phyloP scores from a whole-genome alignment of 2,797 vertebrate genomes.

The Phoebastria nigripes region DNA sequence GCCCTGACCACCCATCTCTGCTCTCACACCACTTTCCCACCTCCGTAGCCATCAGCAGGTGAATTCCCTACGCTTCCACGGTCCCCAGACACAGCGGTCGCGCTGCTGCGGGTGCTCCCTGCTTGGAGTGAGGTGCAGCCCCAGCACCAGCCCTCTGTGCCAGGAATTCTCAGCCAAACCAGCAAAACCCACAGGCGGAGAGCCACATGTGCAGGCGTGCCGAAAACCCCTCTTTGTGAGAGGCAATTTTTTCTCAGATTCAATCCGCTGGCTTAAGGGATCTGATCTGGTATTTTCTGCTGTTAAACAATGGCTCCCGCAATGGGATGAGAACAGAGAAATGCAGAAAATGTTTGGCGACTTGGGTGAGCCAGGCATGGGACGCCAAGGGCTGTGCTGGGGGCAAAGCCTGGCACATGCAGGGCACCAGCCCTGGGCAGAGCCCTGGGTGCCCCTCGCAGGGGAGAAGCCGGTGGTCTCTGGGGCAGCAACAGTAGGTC shows the following conservation, averaged over 20 bases:
- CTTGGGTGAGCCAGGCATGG: not conserved
- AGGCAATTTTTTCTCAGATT: not conserved
- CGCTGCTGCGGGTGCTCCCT: not conserved
- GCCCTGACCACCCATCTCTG: not conserved
- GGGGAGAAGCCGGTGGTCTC: not conserved
- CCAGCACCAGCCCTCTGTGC: not conserved
- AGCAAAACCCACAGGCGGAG: not conserved
- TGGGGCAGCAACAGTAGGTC: not conserved
- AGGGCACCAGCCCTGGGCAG: not conserved
- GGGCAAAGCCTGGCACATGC: not conserved
- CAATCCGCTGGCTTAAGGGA: not conserved
- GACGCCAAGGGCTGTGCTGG: not conserved
- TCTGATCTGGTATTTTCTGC: not conserved
- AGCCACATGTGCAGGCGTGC: not conserved
- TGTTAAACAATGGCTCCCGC: not conserved
- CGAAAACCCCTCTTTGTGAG: not conserved
- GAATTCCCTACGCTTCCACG: not conserved
- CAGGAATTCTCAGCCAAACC: not conserved
- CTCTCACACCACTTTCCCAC: not conserved
- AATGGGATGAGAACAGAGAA: not conserved
- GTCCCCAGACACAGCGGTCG: rapidly evolving
- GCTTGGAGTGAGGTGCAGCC: not conserved
- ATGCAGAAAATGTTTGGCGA: not conserved
- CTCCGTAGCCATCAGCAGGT: rapidly evolving
- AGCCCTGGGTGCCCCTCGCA: no score